phyloP scores from a whole-genome alignment of 2,113 vertebrate species.

The Pituophis catenifer region DNA sequence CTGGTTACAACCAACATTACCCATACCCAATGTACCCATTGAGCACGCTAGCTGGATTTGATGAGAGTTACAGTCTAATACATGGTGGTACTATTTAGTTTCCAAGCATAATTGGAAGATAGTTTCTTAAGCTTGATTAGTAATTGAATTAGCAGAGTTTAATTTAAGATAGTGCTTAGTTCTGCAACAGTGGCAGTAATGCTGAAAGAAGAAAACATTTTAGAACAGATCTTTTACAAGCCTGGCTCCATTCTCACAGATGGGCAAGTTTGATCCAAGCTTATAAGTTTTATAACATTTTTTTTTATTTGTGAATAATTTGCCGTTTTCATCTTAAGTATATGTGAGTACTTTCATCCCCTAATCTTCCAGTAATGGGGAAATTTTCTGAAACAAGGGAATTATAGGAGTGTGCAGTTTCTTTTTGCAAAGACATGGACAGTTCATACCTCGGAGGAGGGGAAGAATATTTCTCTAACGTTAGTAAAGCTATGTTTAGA shows the following conservation, averaged over 20 bases:
- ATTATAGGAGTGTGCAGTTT: not conserved
- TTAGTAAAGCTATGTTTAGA: not conserved
- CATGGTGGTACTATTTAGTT: not conserved
- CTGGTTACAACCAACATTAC: not conserved
- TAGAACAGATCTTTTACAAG: not conserved
- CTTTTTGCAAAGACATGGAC: not conserved
- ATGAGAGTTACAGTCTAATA: not conserved
- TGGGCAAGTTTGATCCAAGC: not conserved
- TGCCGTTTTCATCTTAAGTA: not conserved
- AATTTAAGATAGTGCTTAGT: not conserved
- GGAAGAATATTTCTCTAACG: not conserved
- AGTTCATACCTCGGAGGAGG: not conserved
- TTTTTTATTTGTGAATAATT: not conserved
- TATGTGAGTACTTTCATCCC: not conserved
- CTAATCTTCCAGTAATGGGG: not conserved
- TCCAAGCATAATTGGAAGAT: not conserved
- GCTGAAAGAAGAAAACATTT: not conserved
- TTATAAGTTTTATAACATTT: not conserved
- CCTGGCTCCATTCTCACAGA: not conserved
- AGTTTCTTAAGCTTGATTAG: not conserved
- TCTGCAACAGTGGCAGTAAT: not conserved
- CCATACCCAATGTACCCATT: not conserved
- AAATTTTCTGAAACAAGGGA: not conserved
- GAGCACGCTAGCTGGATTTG: not conserved
- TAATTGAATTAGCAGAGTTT: not conserved